Evolutionary conservation across 2,797 vertebrate genomes (phyloP).

Genomic region (Lerista edwardsae): DNA sequence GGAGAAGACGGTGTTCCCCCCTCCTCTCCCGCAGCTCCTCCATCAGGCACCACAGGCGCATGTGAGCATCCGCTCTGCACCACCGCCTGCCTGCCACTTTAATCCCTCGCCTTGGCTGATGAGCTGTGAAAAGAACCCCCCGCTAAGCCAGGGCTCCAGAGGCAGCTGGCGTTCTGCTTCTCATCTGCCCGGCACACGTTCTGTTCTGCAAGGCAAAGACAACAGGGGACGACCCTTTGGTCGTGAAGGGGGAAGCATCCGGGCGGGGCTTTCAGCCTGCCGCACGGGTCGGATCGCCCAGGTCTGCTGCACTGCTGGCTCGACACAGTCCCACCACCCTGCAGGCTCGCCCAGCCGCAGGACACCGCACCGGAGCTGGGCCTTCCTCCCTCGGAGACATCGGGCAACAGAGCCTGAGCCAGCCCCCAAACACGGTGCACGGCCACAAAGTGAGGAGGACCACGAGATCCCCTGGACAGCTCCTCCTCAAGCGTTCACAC

Average conservation of each 20-base stretch:
- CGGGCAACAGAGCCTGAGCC: background rate
- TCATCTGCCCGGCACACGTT: background rate
- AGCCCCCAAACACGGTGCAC: no score
- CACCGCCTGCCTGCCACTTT: background rate
- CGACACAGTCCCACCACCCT: background rate
- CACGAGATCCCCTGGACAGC: background rate
- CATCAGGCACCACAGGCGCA: background rate
- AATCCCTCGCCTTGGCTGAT: background rate
- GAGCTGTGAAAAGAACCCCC: slow-evolving; percentile 22
- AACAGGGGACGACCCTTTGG: background rate
- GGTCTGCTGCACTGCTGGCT: background rate
- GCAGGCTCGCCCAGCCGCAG: no score
- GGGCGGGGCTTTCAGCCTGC: background rate
- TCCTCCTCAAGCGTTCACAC: background rate
- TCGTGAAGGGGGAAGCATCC: background rate
- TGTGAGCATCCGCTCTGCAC: background rate
- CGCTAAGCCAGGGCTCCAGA: background rate
- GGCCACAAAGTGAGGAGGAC: background rate
- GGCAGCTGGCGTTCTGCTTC: slow-evolving; percentile 8
- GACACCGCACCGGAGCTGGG: background rate
- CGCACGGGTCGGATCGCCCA: background rate
- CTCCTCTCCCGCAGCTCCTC: slow-evolving; percentile 4
- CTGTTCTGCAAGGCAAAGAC: background rate
- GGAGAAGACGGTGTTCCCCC: slow-evolving; percentile 11
- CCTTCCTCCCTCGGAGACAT: background rate